phyloP scores from a whole-genome alignment of 2,888 invertebrate species.

The Glaucopsyche alexis region DNA sequence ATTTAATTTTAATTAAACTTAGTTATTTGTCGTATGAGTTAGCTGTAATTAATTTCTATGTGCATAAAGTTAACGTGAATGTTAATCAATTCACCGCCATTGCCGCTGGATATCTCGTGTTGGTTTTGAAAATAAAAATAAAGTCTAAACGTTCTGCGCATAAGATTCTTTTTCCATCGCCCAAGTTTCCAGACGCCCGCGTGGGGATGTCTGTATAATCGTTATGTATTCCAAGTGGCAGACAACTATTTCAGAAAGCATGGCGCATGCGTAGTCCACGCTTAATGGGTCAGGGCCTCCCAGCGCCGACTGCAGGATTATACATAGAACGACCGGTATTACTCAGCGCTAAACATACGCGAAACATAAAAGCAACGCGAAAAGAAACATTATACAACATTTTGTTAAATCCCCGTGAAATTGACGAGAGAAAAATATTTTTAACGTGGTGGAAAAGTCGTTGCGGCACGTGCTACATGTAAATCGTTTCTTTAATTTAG shows the following conservation, averaged over 20 bases:
- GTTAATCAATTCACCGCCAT: conserved; percentile 25
- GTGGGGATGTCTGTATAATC: conserved; percentile 64
- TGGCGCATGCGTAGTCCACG: conserved; percentile 67
- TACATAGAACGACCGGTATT: conserved; percentile 60
- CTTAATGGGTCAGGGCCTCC: conserved; percentile 72
- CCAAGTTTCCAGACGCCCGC: conserved; percentile 60
- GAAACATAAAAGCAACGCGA: conserved; percentile 36
- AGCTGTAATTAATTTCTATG: not conserved
- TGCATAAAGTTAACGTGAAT: not conserved
- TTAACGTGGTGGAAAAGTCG: conserved; percentile 38
- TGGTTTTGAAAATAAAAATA: conserved; percentile 34
- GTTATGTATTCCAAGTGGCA: conserved; percentile 67
- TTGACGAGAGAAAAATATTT: not conserved
- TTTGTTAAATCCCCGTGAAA: not conserved
- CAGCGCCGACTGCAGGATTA: conserved; percentile 68
- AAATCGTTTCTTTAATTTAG: not conserved
- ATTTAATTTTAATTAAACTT: no score
- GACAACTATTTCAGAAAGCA: conserved; percentile 59
- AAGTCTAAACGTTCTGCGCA: conserved; percentile 40
- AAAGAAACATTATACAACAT: conserved; percentile 37
- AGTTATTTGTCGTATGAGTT: no score
- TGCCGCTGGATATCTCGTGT: not conserved
- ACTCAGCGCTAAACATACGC: conserved; percentile 41
- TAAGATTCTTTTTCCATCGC: conserved; percentile 52
- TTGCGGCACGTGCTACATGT: conserved; percentile 37